Base-by-base conservation (phyloP, 2,797 vertebrate species). In the Tokudaia muenninki region DNA sequence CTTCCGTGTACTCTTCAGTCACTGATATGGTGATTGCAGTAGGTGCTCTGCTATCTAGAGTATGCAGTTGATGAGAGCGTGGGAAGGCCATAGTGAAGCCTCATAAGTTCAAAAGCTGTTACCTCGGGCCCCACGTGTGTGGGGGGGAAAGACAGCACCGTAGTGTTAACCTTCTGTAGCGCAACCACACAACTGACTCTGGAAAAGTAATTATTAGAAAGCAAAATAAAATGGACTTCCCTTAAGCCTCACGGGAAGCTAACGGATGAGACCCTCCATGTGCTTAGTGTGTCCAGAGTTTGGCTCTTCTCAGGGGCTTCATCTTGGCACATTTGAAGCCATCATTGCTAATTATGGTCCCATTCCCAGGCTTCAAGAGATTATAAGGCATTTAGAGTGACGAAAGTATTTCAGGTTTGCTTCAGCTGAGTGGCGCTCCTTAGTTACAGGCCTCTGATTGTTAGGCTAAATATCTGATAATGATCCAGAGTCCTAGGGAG, bases 1-100 rank as follows among this genome's bases (percentile, higher is more conserved):
- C 98, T 98, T 98, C 98, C 97, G 83, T 98, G 98, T 98, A 98
- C 98, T 99, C 98, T 98, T 98, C 98, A 98, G 98, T 98, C 98
- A 98, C 98, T 99, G 98, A 99, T 98, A 98, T 98, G 98, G 98
- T 98, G 98, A 99, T 99, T 98, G 98, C 97, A 98, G 74, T 96
- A 98, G 98, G 98, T 98, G 98, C 98, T 98, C 98, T 98, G 91
- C 97, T 98, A 98, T 99, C 98, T 98, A 91, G 98, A 98, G 98
- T 98, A 98, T 98, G 98, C 98, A 97, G 98, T 98, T 99, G 98
- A 98, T 98, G 98, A 98, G 98, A 98, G 98, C 98, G 96, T 97
- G 98, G 98, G 98, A 99, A 98, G 77, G 98, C 12, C 88, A 93
- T 98, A 97, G 98, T 29, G 96, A 98, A 97, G n/a, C 96, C 98